Evolutionary conservation across 2,888 invertebrate species (phyloP).

Genomic region (Lagria hirta): DNA sequence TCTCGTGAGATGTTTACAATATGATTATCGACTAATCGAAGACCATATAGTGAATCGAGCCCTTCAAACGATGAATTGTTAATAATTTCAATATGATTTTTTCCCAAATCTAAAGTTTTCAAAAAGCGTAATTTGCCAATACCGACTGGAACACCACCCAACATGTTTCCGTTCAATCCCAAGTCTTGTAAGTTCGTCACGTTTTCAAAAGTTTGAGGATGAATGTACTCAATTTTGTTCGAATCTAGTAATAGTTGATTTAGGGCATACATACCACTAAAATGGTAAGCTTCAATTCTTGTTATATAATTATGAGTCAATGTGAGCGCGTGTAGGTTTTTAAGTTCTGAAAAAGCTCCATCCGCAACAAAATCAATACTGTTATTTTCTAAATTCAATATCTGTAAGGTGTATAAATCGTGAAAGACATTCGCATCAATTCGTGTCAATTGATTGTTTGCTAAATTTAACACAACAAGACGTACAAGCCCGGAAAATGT

Average conservation of each 20-base stretch:
- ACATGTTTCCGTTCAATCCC: constrained; percentile 71
- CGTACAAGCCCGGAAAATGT: constrained; percentile 75
- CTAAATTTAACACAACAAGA: constrained; percentile 73
- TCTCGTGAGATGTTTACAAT: constrained; percentile 74
- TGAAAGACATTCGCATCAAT: constrained; percentile 73
- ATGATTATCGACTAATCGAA: constrained; percentile 79
- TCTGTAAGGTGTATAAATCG: constrained; percentile 73
- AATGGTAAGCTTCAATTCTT: constrained; percentile 68
- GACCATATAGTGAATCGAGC: constrained; percentile 70
- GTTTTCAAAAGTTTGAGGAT: constrained; percentile 73
- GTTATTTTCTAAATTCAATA: constrained; percentile 73
- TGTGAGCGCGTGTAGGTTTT: constrained; percentile 75
- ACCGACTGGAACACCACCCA: constrained; percentile 70
- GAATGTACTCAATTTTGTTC: constrained; percentile 70
- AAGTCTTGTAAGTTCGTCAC: constrained; percentile 77
- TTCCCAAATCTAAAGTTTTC: constrained; percentile 77
- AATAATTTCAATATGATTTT: constrained; percentile 75
- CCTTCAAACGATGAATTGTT: constrained; percentile 73
- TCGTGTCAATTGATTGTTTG: constrained; percentile 70
- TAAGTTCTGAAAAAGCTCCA: constrained; percentile 72
- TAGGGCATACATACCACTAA: constrained; percentile 72
- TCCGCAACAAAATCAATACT: constrained; percentile 69
- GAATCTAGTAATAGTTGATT: constrained; percentile 74
- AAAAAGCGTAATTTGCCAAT: constrained; percentile 69
- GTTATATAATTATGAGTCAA: constrained; percentile 71